A percentile compares a stretch with the other conserved stretches of the same genome.
These are phyloP conservation scores for Diarsia brunnea DNA, from an alignment of 2,888 invertebrate species.

Conservation along the genomic window DNA sequence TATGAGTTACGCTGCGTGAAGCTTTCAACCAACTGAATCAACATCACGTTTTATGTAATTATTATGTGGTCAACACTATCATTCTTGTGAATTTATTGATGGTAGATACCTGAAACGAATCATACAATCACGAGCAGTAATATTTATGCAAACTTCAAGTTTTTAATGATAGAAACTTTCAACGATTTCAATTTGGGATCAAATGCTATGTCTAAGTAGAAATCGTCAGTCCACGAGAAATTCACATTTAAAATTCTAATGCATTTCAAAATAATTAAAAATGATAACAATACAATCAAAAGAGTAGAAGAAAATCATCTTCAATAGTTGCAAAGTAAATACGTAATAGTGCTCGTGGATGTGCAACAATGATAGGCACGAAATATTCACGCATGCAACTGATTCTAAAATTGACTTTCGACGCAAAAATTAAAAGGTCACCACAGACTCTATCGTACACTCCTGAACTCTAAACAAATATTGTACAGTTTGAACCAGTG, in stretches of 20 bases:
- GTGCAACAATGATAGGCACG: background rate
- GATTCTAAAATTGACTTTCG: background rate
- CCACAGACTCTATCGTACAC: constrained; percentile 10
- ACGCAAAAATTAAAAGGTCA: background rate
- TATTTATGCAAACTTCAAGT: background rate
- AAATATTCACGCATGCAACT: background rate
- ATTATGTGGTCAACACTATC: constrained; percentile 35
- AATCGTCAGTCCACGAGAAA: background rate
- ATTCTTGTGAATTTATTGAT: constrained; percentile 13
- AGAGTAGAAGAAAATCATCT: background rate
- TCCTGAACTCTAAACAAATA: constrained; percentile 41
- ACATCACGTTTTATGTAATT: constrained; percentile 26
- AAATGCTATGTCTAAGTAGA: background rate
- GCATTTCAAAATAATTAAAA: background rate
- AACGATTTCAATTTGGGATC: background rate
- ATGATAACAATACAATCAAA: background rate
- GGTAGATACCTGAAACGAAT: constrained; percentile 1
- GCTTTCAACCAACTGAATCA: constrained; percentile 44
- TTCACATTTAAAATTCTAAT: background rate
- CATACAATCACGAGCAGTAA: background rate
- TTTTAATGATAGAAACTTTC: too few species aligned
- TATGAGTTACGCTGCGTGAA: constrained; percentile 51
- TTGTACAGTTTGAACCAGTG: constrained; percentile 62
- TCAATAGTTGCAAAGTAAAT: background rate
- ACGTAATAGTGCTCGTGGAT: background rate